phyloP scores from a whole-genome alignment of 2,888 invertebrate species.

The Nipponacmea schrenckii region DNA sequence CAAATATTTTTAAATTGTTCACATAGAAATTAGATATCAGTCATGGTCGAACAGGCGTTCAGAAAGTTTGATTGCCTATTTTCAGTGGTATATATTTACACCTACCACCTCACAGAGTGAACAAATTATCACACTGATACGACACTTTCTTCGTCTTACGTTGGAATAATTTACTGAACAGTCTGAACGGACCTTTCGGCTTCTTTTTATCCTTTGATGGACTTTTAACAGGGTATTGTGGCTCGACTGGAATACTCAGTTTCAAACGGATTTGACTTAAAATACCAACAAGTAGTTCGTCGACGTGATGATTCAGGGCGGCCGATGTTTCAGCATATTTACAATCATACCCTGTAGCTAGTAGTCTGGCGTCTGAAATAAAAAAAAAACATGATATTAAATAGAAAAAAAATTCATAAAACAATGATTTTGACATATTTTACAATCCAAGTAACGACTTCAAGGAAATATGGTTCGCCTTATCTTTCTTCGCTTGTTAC shows the following conservation, averaged over 20 bases:
- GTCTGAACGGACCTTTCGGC: slow-evolving; percentile 37
- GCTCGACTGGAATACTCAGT: slow-evolving; percentile 38
- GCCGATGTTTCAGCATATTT: slow-evolving; percentile 96
- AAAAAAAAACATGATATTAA: slow-evolving; percentile 11
- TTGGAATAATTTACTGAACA: slow-evolving; percentile 41
- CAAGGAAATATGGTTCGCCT: too few relatives aligned
- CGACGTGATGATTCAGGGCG: slow-evolving; percentile 95
- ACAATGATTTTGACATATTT: background rate
- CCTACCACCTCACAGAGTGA: slow-evolving; percentile 19
- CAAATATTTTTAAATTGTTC: too few relatives aligned
- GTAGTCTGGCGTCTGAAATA: slow-evolving; percentile 44
- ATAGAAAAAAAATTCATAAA: background rate
- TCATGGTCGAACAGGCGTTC: too few relatives aligned
- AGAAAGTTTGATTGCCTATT: too few relatives aligned
- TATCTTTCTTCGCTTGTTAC: too few relatives aligned
- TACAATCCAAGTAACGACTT: too few relatives aligned
- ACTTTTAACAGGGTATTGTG: slow-evolving; percentile 25
- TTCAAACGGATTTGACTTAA: slow-evolving; percentile 90
- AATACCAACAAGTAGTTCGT: slow-evolving; percentile 91
- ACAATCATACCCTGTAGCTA: slow-evolving; percentile 74
- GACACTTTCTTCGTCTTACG: slow-evolving; percentile 28
- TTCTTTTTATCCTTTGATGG: slow-evolving; percentile 24
- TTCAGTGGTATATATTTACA: background rate
- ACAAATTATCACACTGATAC: slow-evolving; percentile 32
- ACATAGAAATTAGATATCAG: too few relatives aligned